Conservation (phyloP, 2,888 invertebrate species). For the Melanophora roralis region DNA sequence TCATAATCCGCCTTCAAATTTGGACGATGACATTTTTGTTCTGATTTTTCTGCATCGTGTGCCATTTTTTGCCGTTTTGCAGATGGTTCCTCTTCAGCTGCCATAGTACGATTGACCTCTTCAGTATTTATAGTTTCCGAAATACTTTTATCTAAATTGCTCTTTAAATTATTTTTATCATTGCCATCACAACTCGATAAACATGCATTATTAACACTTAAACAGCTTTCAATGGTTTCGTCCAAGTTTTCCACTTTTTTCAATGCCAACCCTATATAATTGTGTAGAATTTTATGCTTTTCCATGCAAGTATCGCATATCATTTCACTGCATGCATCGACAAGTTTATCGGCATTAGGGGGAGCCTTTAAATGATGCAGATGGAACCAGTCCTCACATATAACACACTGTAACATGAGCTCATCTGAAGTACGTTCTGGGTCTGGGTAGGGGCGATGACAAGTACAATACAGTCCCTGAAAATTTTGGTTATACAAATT, state of each 20-base stretch:
- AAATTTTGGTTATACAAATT: slow-evolving; percentile 97
- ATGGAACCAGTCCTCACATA: slow-evolving; percentile 99
- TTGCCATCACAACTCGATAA: slow-evolving; percentile 64
- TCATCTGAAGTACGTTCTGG: slow-evolving; percentile 88
- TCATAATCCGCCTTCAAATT: slow-evolving; percentile 61
- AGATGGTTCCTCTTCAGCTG: slow-evolving; percentile 61
- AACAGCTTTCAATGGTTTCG: slow-evolving; percentile 64
- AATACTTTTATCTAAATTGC: slow-evolving; percentile 71
- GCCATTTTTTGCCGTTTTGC: slow-evolving; percentile 68
- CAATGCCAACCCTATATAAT: slow-evolving; percentile 80
- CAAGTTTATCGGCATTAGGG: slow-evolving; percentile 78
- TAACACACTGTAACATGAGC: slow-evolving; percentile 96
- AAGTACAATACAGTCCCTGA: slow-evolving; percentile 92
- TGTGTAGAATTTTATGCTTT: slow-evolving; percentile 85
- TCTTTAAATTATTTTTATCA: slow-evolving; percentile 68
- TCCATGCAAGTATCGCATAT: slow-evolving; percentile 88
- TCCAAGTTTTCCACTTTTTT: slow-evolving; percentile 64
- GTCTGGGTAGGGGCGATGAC: slow-evolving; percentile 96
- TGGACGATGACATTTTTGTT: slow-evolving; percentile 67
- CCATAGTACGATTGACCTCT: slow-evolving; percentile 19
- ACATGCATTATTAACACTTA: slow-evolving; percentile 68
- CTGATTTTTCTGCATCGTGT: neutral
- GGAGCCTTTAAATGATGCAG: slow-evolving; percentile 81
- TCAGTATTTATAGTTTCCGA: slow-evolving; percentile 72
- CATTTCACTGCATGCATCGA: slow-evolving; percentile 87